phyloP scores from a whole-genome alignment of 1,140 invertebrate genomes.

The Drosophila bifasciata region DNA sequence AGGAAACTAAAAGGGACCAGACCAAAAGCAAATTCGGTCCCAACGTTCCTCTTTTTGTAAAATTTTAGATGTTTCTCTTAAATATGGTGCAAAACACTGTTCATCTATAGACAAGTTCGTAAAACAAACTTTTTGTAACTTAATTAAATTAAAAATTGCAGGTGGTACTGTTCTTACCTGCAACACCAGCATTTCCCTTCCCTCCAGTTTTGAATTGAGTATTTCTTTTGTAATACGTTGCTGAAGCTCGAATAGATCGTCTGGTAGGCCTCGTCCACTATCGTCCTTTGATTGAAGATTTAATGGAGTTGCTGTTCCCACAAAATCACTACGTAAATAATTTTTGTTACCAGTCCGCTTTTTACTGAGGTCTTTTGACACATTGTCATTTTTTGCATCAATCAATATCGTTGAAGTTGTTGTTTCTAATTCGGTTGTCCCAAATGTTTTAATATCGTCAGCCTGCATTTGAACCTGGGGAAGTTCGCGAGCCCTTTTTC shows the following conservation, averaged over 20 bases:
- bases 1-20: no score
- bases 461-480: slow-evolving; percentile 45
- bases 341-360: slow-evolving; percentile 18
- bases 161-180: no score
- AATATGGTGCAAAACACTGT: no score
- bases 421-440: background rate
- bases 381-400: slow-evolving; percentile 25
- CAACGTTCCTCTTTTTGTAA: no score
- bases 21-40: no score
- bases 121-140: no score
- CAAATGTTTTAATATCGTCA: slow-evolving; percentile 42
- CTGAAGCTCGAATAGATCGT: slow-evolving; percentile 78
- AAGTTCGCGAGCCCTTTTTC: slow-evolving; percentile 33
- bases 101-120: no score
- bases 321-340: slow-evolving; percentile 2
- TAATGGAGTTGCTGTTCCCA: slow-evolving; percentile 11
- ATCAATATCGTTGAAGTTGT: slow-evolving; percentile 4
- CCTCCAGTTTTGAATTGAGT: slow-evolving; percentile 80
- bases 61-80: no score
- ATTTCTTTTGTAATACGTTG: slow-evolving; percentile 82
- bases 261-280: slow-evolving; percentile 25
- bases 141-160: no score
- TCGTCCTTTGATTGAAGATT: slow-evolving; percentile 19
- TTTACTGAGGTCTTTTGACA: slow-evolving; percentile 7
- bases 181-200: slow-evolving; percentile 80